These are phyloP conservation scores for Trachythela sp. DNA, from an alignment of 64 coral and sea anemone genomes.

Conservation along the genomic window DNA sequence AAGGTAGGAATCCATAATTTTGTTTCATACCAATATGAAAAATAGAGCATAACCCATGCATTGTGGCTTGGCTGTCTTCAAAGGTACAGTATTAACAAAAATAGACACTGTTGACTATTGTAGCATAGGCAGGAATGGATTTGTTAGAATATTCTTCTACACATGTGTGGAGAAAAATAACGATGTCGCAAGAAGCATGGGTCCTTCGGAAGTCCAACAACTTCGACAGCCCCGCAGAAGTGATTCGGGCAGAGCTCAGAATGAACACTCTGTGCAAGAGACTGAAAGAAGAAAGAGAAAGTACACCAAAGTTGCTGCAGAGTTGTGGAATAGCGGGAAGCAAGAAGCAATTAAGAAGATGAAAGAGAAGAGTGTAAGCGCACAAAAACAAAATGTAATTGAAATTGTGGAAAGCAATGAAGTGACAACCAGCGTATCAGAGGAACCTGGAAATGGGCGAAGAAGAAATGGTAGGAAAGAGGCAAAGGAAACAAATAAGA, in stretches of 20 bases:
- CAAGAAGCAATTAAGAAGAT: slow-evolving; percentile 38
- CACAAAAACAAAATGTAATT: slow-evolving; percentile 28
- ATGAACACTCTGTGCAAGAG: slow-evolving; percentile 21
- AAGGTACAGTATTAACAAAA: no score
- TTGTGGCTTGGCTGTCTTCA: no score
- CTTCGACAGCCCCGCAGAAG: slow-evolving; percentile 30
- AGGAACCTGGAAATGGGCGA: slow-evolving; percentile 32
- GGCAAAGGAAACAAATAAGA: neutral
- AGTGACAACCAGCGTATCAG: slow-evolving; percentile 23
- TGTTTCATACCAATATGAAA: neutral
- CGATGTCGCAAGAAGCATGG: slow-evolving; percentile 32
- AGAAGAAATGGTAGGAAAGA: neutral
- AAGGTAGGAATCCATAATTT: slow-evolving; percentile 23
- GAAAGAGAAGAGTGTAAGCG: slow-evolving; percentile 49
- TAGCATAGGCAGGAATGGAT: no score
- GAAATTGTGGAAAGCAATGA: neutral
- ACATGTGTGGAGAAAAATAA: slow-evolving; percentile 64
- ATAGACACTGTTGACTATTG: no score
- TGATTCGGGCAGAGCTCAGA: slow-evolving; percentile 49
- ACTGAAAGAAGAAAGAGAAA: slow-evolving; percentile 51
- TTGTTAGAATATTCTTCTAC: no score
- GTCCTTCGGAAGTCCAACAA: no score
- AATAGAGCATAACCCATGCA: neutral
- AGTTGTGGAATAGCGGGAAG: slow-evolving; percentile 23
- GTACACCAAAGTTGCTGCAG: slow-evolving; percentile 17